Evolutionary conservation across 92 coral and sea anemone genomes (phyloP).

Genomic region (Umimayanthus chanpuru): DNA sequence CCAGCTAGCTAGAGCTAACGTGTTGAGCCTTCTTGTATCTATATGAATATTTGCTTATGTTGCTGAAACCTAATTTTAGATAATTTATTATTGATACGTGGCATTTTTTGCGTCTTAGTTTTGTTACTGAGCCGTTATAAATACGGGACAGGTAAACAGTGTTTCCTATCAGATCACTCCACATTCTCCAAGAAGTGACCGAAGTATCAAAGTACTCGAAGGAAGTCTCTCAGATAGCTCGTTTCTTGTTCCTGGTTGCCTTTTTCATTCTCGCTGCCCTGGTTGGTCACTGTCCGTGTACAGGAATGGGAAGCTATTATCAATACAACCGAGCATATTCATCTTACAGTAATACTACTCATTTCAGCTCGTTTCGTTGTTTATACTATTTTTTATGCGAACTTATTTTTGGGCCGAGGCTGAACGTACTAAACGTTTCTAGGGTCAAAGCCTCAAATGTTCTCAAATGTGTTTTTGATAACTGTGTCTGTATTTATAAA

Average conservation of each 20-base stretch:
- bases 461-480: too few relatives aligned
- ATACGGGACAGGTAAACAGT: too few relatives aligned
- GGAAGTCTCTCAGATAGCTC: neutral
- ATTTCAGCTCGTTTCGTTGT: too few relatives aligned
- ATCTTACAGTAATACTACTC: constrained; percentile 3
- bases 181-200: neutral
- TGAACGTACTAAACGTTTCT: too few relatives aligned
- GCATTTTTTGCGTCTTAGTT: too few relatives aligned
- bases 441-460: too few relatives aligned
- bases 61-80: neutral
- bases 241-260: neutral
- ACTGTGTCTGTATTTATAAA: too few relatives aligned
- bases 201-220: too few relatives aligned
- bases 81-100: neutral
- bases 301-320: constrained; percentile 7
- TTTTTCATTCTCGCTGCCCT: neutral
- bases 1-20: neutral
- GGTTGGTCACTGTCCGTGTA: constrained; percentile 17
- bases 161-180: neutral
- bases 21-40: neutral
- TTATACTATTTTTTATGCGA: too few relatives aligned
- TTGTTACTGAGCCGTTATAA: neutral
- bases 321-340: constrained; percentile 32
- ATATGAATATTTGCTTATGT: too few relatives aligned
- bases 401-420: too few relatives aligned